Percentiles rank a stretch among this genome's conserved stretches.
These are phyloP conservation scores for Hesperophylax magnus DNA, from an alignment of 1,140 invertebrate species.

Conservation along the genomic window DNA sequence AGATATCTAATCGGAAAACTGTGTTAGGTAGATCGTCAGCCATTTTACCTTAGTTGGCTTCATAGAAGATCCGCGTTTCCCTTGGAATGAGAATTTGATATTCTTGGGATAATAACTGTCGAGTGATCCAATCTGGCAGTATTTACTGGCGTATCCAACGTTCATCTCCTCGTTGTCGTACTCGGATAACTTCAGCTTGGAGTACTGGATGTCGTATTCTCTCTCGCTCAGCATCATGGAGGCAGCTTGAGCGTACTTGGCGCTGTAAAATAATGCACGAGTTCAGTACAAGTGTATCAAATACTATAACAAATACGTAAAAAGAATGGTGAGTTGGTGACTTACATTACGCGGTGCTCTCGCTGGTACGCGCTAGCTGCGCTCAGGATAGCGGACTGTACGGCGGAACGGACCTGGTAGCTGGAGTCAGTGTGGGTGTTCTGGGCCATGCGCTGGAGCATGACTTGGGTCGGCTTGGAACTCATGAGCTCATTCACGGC, in stretches of 20 bases:
- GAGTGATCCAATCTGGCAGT: constrained; percentile 71
- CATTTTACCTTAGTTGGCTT: constrained; percentile 39
- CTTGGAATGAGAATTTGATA: constrained; percentile 62
- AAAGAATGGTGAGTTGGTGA: constrained; percentile 47
- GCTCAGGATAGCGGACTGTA: constrained; percentile 72
- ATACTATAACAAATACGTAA: background rate
- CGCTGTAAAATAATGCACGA: constrained; percentile 62
- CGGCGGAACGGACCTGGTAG: constrained; percentile 74
- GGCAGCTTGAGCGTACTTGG: constrained; percentile 72
- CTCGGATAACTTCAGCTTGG: constrained; percentile 65
- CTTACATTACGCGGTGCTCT: constrained; percentile 68
- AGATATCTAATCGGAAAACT: background rate
- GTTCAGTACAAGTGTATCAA: background rate
- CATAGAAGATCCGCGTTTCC: constrained; percentile 68
- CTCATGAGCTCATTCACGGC: constrained; percentile 74
- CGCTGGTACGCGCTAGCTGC: constrained; percentile 65
- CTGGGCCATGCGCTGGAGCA: constrained; percentile 79
- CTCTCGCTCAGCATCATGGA: constrained; percentile 71
- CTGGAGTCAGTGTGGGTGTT: constrained; percentile 76
- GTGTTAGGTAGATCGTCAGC: background rate
- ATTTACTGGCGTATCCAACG: constrained; percentile 62
- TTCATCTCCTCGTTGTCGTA: constrained; percentile 65
- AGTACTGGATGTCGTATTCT: constrained; percentile 70
- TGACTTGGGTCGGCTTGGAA: constrained; percentile 71
- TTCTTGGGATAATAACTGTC: constrained; percentile 71